Conservation (phyloP, 2,113 vertebrate genomes). For the Montifringilla adamsi region DNA sequence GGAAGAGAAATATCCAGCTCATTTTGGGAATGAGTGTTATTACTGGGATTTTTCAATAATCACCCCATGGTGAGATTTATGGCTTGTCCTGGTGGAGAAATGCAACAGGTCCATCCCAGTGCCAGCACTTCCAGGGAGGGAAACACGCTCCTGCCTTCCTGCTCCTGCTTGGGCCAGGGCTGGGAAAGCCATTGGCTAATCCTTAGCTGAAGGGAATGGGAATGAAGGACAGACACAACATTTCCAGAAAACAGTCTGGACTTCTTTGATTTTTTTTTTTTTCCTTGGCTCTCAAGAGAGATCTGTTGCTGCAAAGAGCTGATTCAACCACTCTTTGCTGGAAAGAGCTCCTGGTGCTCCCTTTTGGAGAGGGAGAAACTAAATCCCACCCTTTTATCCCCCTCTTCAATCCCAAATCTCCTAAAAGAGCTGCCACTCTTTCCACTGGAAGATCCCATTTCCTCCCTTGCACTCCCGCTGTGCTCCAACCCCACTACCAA, state of each 20-base stretch:
- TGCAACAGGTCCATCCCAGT: background rate
- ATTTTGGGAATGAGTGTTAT: conserved; percentile 1
- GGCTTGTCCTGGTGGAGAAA: background rate
- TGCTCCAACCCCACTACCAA: background rate
- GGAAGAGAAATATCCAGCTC: background rate
- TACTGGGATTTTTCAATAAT: background rate
- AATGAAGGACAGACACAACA: background rate
- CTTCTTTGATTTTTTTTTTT: background rate
- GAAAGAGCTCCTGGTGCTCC: background rate
- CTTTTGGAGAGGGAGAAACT: background rate
- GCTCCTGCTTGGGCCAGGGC: background rate
- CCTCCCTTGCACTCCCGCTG: background rate
- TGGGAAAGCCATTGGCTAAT: background rate
- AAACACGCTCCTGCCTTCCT: background rate
- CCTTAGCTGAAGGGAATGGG: background rate
- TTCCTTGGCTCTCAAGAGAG: background rate
- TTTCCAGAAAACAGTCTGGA: background rate
- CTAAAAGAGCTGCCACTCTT: background rate
- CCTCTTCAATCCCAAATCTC: background rate
- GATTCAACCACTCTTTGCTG: background rate
- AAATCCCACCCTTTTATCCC: background rate
- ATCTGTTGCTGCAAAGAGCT: background rate
- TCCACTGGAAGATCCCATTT: background rate
- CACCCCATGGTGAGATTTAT: background rate
- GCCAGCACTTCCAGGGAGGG: background rate